phyloP scores from a whole-genome alignment of 64 coral and sea anemone species.

The Stylophora pistillata region DNA sequence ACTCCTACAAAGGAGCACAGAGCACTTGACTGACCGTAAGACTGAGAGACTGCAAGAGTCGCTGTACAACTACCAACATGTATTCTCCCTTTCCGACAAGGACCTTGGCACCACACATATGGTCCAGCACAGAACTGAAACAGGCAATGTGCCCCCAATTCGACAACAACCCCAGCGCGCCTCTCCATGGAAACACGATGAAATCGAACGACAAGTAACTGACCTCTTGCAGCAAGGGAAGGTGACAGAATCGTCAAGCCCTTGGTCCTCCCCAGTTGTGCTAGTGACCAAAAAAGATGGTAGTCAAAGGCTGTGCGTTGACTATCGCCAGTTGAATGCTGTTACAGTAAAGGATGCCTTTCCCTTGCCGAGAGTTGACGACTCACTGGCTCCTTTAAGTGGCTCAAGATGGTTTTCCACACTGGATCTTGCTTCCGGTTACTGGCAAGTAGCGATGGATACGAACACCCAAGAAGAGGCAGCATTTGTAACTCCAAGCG shows the following conservation, averaged over 20 bases:
- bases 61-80: slow-evolving; percentile 1
- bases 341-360: slow-evolving; percentile 14
- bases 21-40: no score
- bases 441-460: no score
- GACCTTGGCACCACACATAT: not conserved
- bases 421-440: not conserved
- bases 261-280: slow-evolving; percentile 22
- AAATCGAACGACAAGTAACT: slow-evolving; percentile 6
- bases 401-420: not conserved
- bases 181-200: slow-evolving; percentile 27
- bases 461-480: slow-evolving; percentile 1
- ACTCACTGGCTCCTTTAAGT: not conserved
- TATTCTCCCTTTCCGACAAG: slow-evolving; percentile 7
- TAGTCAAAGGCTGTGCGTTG: slow-evolving; percentile 20
- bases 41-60: not conserved
- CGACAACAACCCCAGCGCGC: not conserved
- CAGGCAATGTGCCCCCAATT: not conserved
- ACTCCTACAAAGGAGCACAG: no score
- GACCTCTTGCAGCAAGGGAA: slow-evolving; percentile 10
- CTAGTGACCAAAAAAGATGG: slow-evolving; percentile 5
- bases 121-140: slow-evolving; percentile 1
- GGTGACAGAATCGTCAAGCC: slow-evolving; percentile 15
- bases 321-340: no score
- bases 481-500: slow-evolving; percentile 15
- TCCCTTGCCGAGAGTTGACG: not conserved